Base-by-base conservation (phyloP, 1,140 invertebrate genomes). In the Andricus grossulariae region DNA sequence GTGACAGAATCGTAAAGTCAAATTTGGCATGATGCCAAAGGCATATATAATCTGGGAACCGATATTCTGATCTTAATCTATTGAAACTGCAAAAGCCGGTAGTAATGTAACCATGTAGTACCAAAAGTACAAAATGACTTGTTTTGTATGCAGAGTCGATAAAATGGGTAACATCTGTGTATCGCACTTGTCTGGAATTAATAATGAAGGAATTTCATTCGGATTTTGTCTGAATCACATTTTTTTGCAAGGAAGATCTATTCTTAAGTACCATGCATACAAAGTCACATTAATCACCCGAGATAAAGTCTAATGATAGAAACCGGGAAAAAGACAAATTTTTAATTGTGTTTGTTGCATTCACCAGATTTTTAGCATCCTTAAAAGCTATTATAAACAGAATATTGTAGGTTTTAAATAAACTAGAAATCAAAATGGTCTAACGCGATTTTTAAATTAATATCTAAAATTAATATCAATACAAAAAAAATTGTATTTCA, bases 131-230 rank as follows among this genome's bases (percentile, higher is more conserved):
- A 79, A 73, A 75, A 16, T 51, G 32, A 82, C 71, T 78, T 75
- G 76, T 80, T 85, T 80, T 13, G 86, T 86, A 86, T 88, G 81
- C 86, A 76, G 32, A 75, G 54, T 74, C 70, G 76, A 72, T 77
- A 72, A 81, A 86, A 80, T 71, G 70, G 77, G 76, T 73, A 82
- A 88, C 83, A 86, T 86, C 72, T 86, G 83, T 85, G 82, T 73
- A 39, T 32, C 15, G 72, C 13, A 79, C 86, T 81, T 71, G 82
- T 45, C 45, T 6, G 3, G 74, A 85, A 86, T 81, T 79, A 78
- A 73, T 18, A 74, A 50, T 71, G 76, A 74, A 4, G 32, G 1
- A 25, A 13, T n/a, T 50, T 74, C 15, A 32, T 60, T 74, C 10
- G 19, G n/a, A 74, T 74, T 57, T 19, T 49, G 39, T 5, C 25